Percentiles rank a stretch among this genome's conserved stretches.
These are phyloP conservation scores for Gasterosteus aculeatus DNA, from an alignment of 2,113 vertebrate genomes.

Conservation along the genomic window DNA sequence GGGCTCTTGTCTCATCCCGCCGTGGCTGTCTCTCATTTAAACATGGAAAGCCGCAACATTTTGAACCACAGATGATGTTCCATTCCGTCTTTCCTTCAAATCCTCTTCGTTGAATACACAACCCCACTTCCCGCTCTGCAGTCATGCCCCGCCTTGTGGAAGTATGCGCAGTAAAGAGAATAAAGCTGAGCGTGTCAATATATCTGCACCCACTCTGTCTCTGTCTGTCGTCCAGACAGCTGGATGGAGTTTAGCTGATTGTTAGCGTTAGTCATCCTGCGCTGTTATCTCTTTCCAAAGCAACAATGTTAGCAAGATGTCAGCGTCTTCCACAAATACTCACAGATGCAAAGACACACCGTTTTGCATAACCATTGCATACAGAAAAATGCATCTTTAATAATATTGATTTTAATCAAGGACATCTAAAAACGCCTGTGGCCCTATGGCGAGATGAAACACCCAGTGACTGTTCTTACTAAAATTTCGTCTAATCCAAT, in stretches of 20 bases:
- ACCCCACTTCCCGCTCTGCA: slow-evolving; percentile 36
- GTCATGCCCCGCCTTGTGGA: slow-evolving; percentile 45
- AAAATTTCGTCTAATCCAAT: slow-evolving; percentile 62
- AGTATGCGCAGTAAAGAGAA: slow-evolving; percentile 49
- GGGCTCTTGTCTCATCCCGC: slow-evolving; percentile 33
- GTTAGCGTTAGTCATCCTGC: slow-evolving; percentile 55
- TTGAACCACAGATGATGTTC: slow-evolving; percentile 19
- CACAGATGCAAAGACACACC: slow-evolving; percentile 29
- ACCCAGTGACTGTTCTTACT: slow-evolving; percentile 60
- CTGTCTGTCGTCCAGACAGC: slow-evolving; percentile 59
- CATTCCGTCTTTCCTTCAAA: slow-evolving; percentile 35
- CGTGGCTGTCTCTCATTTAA: slow-evolving; percentile 44
- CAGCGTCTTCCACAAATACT: slow-evolving; percentile 40
- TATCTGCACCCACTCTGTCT: slow-evolving; percentile 67
- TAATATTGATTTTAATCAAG: slow-evolving; percentile 68
- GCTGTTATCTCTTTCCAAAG: slow-evolving; percentile 60
- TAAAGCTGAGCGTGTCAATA: slow-evolving; percentile 54
- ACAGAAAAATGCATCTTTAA: slow-evolving; percentile 61
- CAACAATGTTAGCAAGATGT: slow-evolving; percentile 51
- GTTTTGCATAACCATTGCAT: slow-evolving; percentile 27
- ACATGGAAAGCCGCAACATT: slow-evolving; percentile 27
- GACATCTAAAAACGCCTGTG: slow-evolving; percentile 65
- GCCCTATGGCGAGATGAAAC: slow-evolving; percentile 45
- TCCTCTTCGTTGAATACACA: slow-evolving; percentile 39
- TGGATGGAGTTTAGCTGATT: slow-evolving; percentile 56